Conservation (phyloP, 2,113 vertebrate genomes). For the Ardeotis arabs region DNA sequence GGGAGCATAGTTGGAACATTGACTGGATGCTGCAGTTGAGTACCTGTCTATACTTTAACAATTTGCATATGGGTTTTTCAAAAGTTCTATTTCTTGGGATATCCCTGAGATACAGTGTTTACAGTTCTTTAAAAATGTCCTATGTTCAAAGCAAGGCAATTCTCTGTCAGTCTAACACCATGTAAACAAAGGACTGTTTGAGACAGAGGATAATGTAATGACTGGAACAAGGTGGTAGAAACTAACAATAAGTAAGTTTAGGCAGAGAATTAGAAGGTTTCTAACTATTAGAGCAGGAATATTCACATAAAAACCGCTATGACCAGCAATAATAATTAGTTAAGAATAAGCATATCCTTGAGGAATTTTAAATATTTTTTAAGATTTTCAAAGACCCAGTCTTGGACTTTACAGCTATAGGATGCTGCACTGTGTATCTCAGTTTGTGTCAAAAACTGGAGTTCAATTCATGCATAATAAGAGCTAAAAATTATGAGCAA, state of each 20-base stretch:
- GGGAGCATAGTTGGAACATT: not conserved
- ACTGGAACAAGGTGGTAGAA: not conserved
- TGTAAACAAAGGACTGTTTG: not conserved
- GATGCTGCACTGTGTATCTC: not conserved
- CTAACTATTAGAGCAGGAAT: not conserved
- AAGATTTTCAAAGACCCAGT: not conserved
- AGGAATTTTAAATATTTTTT: not conserved
- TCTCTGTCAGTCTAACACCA: not conserved
- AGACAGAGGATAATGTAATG: not conserved
- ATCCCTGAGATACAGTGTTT: fast-evolving
- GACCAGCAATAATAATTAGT: not conserved
- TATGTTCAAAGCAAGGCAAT: not conserved
- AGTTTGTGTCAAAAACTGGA: not conserved
- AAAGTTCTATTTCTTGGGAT: not conserved
- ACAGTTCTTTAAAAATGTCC: not conserved
- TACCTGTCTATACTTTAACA: not conserved
- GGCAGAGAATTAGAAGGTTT: not conserved
- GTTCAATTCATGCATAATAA: not conserved
- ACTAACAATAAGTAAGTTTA: not conserved
- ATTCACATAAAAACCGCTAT: not conserved
- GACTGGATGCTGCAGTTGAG: not conserved
- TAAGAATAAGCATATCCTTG: not conserved
- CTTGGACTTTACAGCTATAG: not conserved
- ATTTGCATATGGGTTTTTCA: not conserved
- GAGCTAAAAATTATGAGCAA: not conserved